Conservation (phyloP, 2,113 vertebrate genomes). For the Chloropsis cyanopogon region DNA sequence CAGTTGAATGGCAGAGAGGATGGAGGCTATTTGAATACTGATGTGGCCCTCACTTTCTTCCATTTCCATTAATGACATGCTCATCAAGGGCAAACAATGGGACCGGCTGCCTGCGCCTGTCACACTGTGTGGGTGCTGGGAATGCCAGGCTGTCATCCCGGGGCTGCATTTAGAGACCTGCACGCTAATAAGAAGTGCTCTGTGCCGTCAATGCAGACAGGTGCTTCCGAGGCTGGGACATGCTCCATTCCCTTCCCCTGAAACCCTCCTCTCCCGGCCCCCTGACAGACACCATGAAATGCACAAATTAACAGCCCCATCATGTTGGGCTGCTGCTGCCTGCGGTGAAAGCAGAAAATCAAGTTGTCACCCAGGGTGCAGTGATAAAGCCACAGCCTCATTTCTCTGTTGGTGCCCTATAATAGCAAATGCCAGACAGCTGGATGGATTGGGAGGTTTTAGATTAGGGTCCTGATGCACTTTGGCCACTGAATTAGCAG, state of each 20-base stretch:
- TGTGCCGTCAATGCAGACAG: conserved; percentile 88
- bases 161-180: conserved; percentile 84
- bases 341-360: conserved; percentile 90
- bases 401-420: conserved; percentile 85
- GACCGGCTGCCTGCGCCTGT: conserved; percentile 87
- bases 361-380: conserved; percentile 89
- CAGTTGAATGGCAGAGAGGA: conserved; percentile 81
- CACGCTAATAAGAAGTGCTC: conserved; percentile 91
- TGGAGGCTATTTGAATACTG: conserved; percentile 95
- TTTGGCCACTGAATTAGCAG: conserved; percentile 81
- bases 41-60: conserved; percentile 89
- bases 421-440: conserved; percentile 88
- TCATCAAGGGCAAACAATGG: conserved; percentile 95
- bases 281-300: conserved; percentile 89
- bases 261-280: conserved; percentile 74
- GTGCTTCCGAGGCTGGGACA: conserved; percentile 89
- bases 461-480: conserved; percentile 76
- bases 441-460: conserved; percentile 81
- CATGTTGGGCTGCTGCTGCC: conserved; percentile 87
- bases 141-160: conserved; percentile 82
- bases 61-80: conserved; percentile 91
- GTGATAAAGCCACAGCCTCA: conserved; percentile 83
- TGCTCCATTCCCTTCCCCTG: conserved; percentile 80
- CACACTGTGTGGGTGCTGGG: conserved; percentile 82
- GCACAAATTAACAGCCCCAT: conserved; percentile 91